Evolutionary conservation across 2,113 vertebrate species (phyloP), one percentile per base, ranked within the genome.

Genomic region (Puffinus mauretanicus): DNA sequence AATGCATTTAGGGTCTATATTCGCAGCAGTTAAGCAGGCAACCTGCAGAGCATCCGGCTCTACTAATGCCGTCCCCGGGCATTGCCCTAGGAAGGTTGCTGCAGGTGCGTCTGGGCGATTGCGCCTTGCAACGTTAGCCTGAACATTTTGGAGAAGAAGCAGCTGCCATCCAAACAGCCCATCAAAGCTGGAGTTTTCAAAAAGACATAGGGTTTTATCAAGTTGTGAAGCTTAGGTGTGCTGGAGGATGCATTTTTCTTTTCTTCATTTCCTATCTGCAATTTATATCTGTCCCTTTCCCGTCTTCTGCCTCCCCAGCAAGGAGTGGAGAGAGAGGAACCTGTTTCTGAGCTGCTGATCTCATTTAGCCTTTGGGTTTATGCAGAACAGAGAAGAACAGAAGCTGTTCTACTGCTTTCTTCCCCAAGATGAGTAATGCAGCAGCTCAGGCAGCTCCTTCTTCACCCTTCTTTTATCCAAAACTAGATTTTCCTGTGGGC

Each of bases 71-170:
- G 0, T 36, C 57, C 18, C 2, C 9, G 52, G 34, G 8, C 49
- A 30, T 19, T 46, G 36, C 25, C 36, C 20, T 24, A 11, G 47
- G 21, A 58, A 10, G 30, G 6, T 70, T 47, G 26, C 55, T 70
- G 55, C 26, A 76, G 21, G 34, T 11, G 16, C 2, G 0, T 38
- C 51, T 58, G 40, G 60, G 40, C 0, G 1, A 19, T 4, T 25
- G 17, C 13, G 3, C 21, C 66, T 47, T 73, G 70, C 34, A 26
- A 9, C 3, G 10, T 30, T 57, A 64, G 42, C 29, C 42, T 46
- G 30, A 58, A 58, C 8, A 5, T 51, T 78, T 16, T 34, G 30
- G 29, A 73, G 47, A 58, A 62, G 61, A 5, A 90, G 25, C 7
- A 47, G 47, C 12, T 90, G 19, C 16, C 42, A 51, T 38, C 24